Evolutionary conservation across 2,113 vertebrate species (phyloP), one percentile per base, ranked within the genome.

Genomic region (Prochilodus magdalenae): DNA sequence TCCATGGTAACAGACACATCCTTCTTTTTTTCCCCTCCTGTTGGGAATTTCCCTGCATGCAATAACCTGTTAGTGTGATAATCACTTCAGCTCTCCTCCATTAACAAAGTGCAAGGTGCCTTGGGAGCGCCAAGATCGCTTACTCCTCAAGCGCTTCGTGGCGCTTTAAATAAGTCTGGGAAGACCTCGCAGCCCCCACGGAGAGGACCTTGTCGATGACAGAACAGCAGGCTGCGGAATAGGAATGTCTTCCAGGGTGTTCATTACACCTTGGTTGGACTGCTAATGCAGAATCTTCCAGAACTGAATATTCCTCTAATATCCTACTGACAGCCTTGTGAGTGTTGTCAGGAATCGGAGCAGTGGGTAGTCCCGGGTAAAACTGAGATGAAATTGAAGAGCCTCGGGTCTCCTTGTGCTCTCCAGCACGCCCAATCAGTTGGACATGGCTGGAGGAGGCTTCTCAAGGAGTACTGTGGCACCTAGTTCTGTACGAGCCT

Each of bases 31-130:
- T 44, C 40, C 12, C 86, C 81, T 47, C 14, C 87, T 82, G 27
- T 40, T 85, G 87, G 83, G 87, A 92, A 78, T 73, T 59, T 79
- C 26, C 79, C 72, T 82, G 53, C 59, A 72, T 87, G 63, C 26
- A 62, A 69, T 80, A 85, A 82, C 85, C 89, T 90, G 91, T 90
- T 92, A 89, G 86, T 85, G 84, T 86, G 88, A 88, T 92, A 93
- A 93, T 92, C 87, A 87, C 82, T 87, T 89, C 76, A 81, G 86
- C 78, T 65, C 70, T 82, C 82, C 88, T 91, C 90, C 81, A 91
- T 91, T 92, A 92, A 86, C 86, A 89, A 88, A 83, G 87, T 88
- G 85, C 80, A n/a, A 86, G 73, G 83, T 55, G 82, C 79, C 87
- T 75, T 63, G 79, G 83, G 88, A 84, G 84, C 82, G 75, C 71